Evolutionary conservation across 2,888 invertebrate genomes (phyloP), one percentile per base, ranked within the genome.

Genomic region (Craniophora ligustri): DNA sequence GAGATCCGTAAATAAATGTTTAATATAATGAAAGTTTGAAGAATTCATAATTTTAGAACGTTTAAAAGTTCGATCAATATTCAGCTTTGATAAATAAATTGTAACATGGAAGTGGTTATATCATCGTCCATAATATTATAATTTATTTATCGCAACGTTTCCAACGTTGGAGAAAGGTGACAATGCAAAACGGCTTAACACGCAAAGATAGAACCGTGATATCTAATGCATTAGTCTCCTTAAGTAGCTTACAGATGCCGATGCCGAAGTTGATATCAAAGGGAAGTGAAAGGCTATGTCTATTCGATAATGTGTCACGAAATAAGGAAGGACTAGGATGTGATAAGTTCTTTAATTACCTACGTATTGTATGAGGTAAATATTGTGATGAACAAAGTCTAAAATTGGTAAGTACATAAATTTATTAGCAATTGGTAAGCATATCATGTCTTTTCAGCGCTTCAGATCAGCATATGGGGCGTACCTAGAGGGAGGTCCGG

Each of bases 251-350:
- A 67, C 44, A 35, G 53, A 55, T 38, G 35, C 39, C 21, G 65
- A 68, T 76, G 15, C 62, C 66, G 60, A 55, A 47, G 39, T 35
- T 47, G 72, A 76, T 76, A 75, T 56, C 51, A 50, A 42, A 23
- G 65, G 76, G 70, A 75, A 76, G 74, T 74, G 77, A 76, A 76
- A 76, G 77, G 61, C 10, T 38, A 13, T 19, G 13, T 13, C 23
- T n/a, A n/a, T n/a, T n/a, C n/a, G n/a, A 32, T 51, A 51, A 64
- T 53, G 32, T 72, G 61, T 74, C 65, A 71, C 68, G 61, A 65
- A 62, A 41, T 14, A 54, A 64, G 57, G 68, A 64, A 54, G 53
- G 30, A 36, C 15, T 14, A 26, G 30, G 13, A 11, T n/a, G n/a
- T n/a, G n/a, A n/a, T n/a, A n/a, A n/a, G n/a, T n/a, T n/a, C n/a